phyloP scores from a whole-genome alignment of 2,888 invertebrate species.

The Thymelicus lineola region DNA sequence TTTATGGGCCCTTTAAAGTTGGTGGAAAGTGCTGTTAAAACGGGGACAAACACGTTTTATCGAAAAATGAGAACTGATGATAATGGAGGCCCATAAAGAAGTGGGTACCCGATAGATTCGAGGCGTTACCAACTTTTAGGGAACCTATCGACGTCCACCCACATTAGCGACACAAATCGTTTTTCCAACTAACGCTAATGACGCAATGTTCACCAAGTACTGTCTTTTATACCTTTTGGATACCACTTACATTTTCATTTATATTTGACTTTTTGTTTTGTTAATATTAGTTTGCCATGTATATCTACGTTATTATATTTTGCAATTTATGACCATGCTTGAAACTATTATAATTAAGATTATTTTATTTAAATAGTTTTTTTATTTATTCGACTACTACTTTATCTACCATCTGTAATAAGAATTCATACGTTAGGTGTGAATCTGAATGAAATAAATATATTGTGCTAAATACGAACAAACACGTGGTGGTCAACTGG shows the following conservation, averaged over 20 bases:
- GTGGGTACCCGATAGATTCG: slow-evolving; percentile 77
- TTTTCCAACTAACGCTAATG: slow-evolving; percentile 55
- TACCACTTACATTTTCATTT: slow-evolving; percentile 2
- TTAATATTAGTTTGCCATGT: too few species aligned
- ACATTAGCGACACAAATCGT: slow-evolving; percentile 76
- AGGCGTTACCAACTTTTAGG: slow-evolving; percentile 80
- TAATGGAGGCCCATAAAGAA: slow-evolving; percentile 82
- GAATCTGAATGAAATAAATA: too few species aligned
- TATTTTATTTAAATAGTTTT: too few species aligned
- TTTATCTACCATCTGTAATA: too few species aligned
- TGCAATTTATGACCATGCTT: background rate
- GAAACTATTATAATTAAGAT: too few species aligned
- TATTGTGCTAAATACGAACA: too few species aligned
- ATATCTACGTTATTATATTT: too few species aligned
- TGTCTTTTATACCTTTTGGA: background rate
- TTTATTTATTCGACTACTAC: too few species aligned
- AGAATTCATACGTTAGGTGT: too few species aligned
- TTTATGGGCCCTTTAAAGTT: slow-evolving; percentile 74
- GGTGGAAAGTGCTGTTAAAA: slow-evolving; percentile 72
- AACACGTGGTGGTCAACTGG: too few species aligned
- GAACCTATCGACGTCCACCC: slow-evolving; percentile 67
- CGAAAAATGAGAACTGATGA: slow-evolving; percentile 77
- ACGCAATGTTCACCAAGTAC: slow-evolving; percentile 32
- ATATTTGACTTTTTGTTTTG: background rate
- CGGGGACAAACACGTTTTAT: slow-evolving; percentile 79